These are phyloP conservation scores for Leptatherina wallacei DNA, from an alignment of 2,797 vertebrate genomes.

Conservation along the genomic window DNA sequence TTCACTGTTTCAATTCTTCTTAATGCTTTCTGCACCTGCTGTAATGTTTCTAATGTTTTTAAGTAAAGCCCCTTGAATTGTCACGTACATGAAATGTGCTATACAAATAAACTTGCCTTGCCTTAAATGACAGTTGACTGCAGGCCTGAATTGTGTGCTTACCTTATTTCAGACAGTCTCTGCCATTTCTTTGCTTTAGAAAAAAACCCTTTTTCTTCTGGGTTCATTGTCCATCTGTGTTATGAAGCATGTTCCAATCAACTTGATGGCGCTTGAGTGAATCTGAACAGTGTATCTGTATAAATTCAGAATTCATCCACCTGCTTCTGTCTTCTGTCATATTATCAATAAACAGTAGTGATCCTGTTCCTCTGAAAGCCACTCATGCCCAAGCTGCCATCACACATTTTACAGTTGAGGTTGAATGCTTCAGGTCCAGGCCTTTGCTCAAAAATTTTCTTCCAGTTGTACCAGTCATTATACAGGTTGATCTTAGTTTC, in stretches of 20 bases:
- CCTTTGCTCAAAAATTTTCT: not conserved
- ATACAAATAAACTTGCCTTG: too few species aligned
- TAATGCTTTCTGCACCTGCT: too few species aligned
- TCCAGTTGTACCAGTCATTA: not conserved
- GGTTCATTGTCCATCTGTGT: not conserved
- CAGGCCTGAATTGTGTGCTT: too few species aligned
- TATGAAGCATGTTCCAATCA: not conserved
- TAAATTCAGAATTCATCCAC: not conserved
- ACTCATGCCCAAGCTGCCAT: not conserved
- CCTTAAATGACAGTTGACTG: too few species aligned
- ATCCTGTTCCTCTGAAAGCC: not conserved
- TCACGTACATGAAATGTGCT: too few species aligned
- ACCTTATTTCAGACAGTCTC: too few species aligned
- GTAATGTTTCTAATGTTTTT: too few species aligned
- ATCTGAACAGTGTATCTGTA: not conserved
- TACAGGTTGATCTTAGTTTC: not conserved
- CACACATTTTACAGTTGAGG: too few species aligned
- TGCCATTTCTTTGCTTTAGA: not conserved
- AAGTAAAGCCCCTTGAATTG: too few species aligned
- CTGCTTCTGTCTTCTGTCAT: not conserved
- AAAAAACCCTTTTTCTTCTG: not conserved
- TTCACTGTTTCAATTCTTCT: too few species aligned
- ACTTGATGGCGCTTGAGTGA: not conserved
- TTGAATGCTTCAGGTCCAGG: not conserved
- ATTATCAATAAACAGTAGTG: not conserved